Conservation (phyloP, 2,113 vertebrate species). For the Boulengeromyrus knoepffleri region DNA sequence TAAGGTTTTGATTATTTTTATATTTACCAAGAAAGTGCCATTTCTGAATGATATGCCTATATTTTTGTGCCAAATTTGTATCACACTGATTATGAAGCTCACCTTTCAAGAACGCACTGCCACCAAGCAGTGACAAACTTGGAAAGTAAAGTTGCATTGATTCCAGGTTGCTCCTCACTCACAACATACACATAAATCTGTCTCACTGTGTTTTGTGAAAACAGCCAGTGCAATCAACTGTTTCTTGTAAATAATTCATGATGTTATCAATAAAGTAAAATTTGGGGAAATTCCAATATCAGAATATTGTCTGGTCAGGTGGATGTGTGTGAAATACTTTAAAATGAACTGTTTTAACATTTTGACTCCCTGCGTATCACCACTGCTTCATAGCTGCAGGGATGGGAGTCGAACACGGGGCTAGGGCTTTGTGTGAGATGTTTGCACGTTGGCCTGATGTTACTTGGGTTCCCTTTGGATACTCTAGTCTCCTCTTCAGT, state of each 20-base stretch:
- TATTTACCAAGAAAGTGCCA: slow-evolving; percentile 5
- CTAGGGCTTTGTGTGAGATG: background rate
- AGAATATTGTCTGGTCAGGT: background rate
- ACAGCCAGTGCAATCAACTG: background rate
- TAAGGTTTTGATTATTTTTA: background rate
- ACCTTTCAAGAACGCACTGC: background rate
- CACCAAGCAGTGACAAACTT: background rate
- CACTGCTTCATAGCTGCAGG: background rate
- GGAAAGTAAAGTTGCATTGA: background rate
- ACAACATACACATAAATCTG: background rate
- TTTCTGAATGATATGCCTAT: background rate
- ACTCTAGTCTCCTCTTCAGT: background rate
- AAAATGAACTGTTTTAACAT: background rate
- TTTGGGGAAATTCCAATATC: background rate
- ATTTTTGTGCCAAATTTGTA: slow-evolving; percentile 4
- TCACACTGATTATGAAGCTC: background rate
- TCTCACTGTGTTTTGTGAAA: background rate
- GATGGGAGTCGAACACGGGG: background rate
- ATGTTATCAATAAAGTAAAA: slow-evolving; percentile 10
- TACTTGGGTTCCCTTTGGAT: background rate
- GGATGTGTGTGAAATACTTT: background rate
- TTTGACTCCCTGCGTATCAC: background rate
- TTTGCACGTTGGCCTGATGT: background rate
- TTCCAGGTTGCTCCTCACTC: background rate
- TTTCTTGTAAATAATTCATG: slow-evolving; percentile 5